These are phyloP conservation scores for Proteles cristata DNA, from an alignment of 2,113 vertebrate genomes.

Conservation along the genomic window DNA sequence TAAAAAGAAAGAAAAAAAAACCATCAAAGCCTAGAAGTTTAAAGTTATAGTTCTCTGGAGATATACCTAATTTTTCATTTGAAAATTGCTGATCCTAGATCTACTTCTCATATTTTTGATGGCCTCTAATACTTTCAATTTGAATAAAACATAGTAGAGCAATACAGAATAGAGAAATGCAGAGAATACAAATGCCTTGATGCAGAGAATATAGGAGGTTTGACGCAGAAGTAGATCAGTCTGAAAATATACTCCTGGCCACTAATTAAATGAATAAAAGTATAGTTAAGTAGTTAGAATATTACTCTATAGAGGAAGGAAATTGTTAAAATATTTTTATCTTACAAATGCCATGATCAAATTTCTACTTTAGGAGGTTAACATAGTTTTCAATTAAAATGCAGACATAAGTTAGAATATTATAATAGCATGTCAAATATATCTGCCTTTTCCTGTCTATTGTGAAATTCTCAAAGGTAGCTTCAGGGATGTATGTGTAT, in stretches of 20 bases:
- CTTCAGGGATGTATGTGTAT: not conserved
- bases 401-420: not conserved
- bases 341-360: not conserved
- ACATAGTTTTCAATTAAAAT: not conserved
- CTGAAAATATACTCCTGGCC: not conserved
- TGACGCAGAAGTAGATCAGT: not conserved
- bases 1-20: no score
- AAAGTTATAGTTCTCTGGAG: not conserved
- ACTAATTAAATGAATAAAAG: not conserved
- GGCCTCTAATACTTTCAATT: not conserved
- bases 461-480: not conserved
- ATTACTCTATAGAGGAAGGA: not conserved
- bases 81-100: not conserved
- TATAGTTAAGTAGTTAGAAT: not conserved
- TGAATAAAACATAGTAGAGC: not conserved
- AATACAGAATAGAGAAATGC: not conserved
- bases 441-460: not conserved
- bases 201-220: not conserved
- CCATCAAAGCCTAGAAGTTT: not conserved
- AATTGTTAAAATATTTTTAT: not conserved
- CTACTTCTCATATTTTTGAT: not conserved
- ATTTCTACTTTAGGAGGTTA: not conserved
- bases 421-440: not conserved
- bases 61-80: not conserved
- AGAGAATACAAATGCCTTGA: not conserved